phyloP scores from a whole-genome alignment of 2,888 invertebrate genomes.

The Sarcophaga subvicina region DNA sequence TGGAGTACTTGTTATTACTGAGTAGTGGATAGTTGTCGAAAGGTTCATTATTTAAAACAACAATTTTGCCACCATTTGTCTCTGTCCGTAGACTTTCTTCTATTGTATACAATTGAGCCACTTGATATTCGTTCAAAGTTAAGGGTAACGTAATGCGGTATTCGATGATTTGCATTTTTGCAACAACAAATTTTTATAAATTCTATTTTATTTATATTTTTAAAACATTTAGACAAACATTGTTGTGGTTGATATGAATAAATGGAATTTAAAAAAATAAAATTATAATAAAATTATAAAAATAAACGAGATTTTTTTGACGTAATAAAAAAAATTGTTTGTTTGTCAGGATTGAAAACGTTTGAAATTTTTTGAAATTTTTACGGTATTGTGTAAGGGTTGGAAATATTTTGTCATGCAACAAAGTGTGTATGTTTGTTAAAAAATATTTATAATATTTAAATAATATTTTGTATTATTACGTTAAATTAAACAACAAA shows the following conservation, averaged over 20 bases:
- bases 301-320: background rate
- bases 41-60: conserved; percentile 98
- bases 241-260: background rate
- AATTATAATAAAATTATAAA: background rate
- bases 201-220: background rate
- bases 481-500: background rate
- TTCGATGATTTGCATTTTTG: conserved; percentile 50
- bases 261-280: conserved; percentile 17
- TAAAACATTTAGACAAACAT: conserved; percentile 35
- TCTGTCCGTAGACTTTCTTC: conserved; percentile 94
- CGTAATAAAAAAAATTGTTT: background rate
- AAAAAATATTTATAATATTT: too few relatives aligned
- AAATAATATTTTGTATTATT: background rate
- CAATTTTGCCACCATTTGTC: conserved; percentile 92
- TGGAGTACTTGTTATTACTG: conserved; percentile 92
- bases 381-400: background rate
- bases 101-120: conserved; percentile 98
- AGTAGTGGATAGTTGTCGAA: conserved; percentile 94
- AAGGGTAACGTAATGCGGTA: conserved; percentile 58
- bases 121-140: conserved; percentile 92
- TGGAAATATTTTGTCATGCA: too few relatives aligned
- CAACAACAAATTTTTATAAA: background rate
- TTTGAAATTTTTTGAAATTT: background rate
- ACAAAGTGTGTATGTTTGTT: too few relatives aligned
- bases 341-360: background rate